These are phyloP conservation scores for Leucozona laternaria DNA, from an alignment of 2,888 invertebrate genomes.

Conservation along the genomic window DNA sequence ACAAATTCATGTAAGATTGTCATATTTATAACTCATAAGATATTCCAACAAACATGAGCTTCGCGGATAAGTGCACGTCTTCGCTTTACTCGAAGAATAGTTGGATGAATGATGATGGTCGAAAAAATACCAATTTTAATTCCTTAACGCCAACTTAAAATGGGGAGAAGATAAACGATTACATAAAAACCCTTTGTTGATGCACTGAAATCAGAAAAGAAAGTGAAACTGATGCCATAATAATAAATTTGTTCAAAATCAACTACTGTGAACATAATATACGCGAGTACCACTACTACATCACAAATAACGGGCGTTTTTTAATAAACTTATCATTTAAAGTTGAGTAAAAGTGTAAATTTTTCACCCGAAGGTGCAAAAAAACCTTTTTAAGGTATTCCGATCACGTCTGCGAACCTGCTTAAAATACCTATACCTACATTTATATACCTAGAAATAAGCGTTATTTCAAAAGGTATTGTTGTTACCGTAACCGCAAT, in stretches of 20 bases:
- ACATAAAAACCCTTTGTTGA: constrained; percentile 1
- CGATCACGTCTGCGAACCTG: neutral
- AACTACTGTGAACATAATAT: neutral
- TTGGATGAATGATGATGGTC: neutral
- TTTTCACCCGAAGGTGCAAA: constrained; percentile 13
- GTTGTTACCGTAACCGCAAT: neutral
- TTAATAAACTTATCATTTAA: constrained; percentile 28
- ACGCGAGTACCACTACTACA: no score
- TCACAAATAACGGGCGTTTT: neutral
- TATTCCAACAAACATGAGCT: neutral
- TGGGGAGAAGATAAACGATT: neutral
- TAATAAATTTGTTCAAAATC: constrained; percentile 2
- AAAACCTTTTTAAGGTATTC: constrained; percentile 1
- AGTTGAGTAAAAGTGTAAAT: constrained; percentile 38
- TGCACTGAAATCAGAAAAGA: neutral
- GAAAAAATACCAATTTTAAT: neutral
- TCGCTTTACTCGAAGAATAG: neutral
- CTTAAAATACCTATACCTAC: neutral
- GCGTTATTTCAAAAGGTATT: neutral
- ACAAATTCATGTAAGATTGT: neutral
- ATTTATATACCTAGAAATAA: no score
- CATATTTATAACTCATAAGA: neutral
- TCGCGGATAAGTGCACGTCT: neutral
- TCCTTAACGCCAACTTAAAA: neutral
- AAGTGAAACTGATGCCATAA: constrained; percentile 26